Evolutionary conservation across 2,888 invertebrate species (phyloP).

Genomic region (Acanthosepion pharaonis): DNA sequence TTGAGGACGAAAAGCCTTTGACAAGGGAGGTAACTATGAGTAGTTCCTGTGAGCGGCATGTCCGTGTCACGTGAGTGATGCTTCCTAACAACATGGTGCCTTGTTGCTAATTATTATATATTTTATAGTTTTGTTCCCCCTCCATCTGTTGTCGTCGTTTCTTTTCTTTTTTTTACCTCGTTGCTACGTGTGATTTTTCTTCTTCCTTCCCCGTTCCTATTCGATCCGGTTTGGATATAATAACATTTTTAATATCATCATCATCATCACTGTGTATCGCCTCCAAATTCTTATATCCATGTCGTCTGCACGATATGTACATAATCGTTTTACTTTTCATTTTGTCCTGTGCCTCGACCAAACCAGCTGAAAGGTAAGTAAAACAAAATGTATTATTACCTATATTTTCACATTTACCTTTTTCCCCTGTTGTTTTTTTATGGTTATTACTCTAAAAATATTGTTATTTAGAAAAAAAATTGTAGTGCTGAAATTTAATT

Average conservation of each 20-base stretch:
- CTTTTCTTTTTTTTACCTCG: background rate
- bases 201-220: background rate
- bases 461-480: too few species aligned
- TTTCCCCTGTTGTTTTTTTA: too few species aligned
- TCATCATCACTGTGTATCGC: too few species aligned
- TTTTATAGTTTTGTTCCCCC: background rate
- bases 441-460: too few species aligned
- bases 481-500: too few species aligned
- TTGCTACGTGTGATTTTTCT: background rate
- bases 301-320: slow-evolving; percentile 39
- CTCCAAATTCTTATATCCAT: background rate
- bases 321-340: slow-evolving; percentile 24
- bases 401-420: too few species aligned
- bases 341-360: background rate
- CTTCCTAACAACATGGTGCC: slow-evolving; percentile 1
- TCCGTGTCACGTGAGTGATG: background rate
- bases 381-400: too few species aligned
- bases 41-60: background rate
- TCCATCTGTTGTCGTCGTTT: background rate
- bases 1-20: background rate
- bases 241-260: background rate
- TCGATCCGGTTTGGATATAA: background rate
- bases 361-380: slow-evolving; percentile 3
- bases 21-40: background rate
- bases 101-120: background rate